phyloP scores from a whole-genome alignment of 2,113 vertebrate species.

The Stercorarius parasiticus region DNA sequence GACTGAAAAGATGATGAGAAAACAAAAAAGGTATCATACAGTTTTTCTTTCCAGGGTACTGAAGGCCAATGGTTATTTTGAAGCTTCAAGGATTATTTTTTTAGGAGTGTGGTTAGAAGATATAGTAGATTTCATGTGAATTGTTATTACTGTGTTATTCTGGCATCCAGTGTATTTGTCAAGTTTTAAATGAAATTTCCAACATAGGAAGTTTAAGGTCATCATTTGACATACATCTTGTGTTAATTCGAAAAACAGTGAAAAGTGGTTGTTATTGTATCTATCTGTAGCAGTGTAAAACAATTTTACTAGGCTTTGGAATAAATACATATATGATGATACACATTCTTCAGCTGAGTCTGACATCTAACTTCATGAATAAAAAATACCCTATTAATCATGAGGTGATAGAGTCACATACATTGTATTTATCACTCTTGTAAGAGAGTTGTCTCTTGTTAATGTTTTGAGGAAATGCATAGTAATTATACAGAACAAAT shows the following conservation, averaged over 20 bases:
- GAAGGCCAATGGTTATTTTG: neutral
- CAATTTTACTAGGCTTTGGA: constrained; percentile 62
- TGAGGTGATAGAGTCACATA: constrained; percentile 39
- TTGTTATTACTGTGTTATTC: neutral
- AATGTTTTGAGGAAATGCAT: constrained; percentile 20
- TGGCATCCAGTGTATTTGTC: constrained; percentile 39
- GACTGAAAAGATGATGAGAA: neutral
- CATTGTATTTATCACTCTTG: constrained; percentile 59
- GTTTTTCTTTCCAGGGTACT: neutral
- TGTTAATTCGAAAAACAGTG: constrained; percentile 68
- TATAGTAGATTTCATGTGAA: neutral
- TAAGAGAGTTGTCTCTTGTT: constrained; percentile 47
- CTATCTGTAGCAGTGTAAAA: constrained; percentile 42
- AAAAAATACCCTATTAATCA: constrained; percentile 70
- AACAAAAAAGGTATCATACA: neutral
- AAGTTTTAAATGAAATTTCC: constrained; percentile 64
- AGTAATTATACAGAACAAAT: constrained; percentile 38
- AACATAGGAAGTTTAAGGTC: constrained; percentile 52
- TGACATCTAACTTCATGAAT: constrained; percentile 75
- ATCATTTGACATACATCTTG: constrained; percentile 62
- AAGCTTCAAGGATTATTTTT: neutral
- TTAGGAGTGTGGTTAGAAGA: neutral
- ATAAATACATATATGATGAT: constrained; percentile 72
- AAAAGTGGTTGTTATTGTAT: constrained; percentile 64
- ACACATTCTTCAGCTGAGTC: constrained; percentile 67